These are phyloP conservation scores for Aphelocoma californica DNA, from an alignment of 2,797 vertebrate species.

Conservation along the genomic window DNA sequence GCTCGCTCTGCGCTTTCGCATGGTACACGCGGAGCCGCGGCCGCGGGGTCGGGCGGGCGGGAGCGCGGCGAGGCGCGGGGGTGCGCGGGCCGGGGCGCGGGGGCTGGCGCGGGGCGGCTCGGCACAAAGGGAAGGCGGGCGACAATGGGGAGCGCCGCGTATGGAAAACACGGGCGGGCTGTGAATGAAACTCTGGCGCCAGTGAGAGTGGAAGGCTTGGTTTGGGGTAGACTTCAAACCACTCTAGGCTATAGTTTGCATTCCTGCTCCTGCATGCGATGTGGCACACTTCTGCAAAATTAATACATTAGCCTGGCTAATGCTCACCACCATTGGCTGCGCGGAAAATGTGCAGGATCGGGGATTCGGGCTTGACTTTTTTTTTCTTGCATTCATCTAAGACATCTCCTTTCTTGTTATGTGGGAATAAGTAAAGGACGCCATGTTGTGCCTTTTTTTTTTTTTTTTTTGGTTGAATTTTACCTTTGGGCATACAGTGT, in stretches of 20 bases:
- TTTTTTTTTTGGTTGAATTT: neutral
- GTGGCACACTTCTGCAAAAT: conserved; percentile 51
- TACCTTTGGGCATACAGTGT: neutral
- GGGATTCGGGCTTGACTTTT: neutral
- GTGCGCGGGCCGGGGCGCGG: neutral
- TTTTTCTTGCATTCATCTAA: too few species aligned
- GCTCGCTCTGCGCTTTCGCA: neutral
- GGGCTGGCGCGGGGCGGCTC: neutral
- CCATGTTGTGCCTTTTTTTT: conserved; percentile 33
- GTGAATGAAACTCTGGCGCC: conserved; percentile 61
- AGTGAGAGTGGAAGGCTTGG: conserved; percentile 45
- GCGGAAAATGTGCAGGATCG: neutral
- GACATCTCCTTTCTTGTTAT: neutral
- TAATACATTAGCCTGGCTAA: conserved; percentile 33
- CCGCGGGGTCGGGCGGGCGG: neutral
- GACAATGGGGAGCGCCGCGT: conserved; percentile 34
- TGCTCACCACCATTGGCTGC: conserved; percentile 26
- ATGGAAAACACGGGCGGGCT: conserved; percentile 7
- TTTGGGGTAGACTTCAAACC: conserved; percentile 52
- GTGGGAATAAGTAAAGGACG: conserved; percentile 46
- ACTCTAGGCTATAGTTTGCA: conserved; percentile 60
- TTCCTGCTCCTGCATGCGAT: conserved; percentile 31
- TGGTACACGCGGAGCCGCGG: conserved; percentile 9
- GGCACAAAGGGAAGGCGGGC: conserved; percentile 53
- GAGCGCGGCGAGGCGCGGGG: neutral